Evolutionary conservation across 2,797 vertebrate genomes (phyloP).

Genomic region (Fistularia commersonii): DNA sequence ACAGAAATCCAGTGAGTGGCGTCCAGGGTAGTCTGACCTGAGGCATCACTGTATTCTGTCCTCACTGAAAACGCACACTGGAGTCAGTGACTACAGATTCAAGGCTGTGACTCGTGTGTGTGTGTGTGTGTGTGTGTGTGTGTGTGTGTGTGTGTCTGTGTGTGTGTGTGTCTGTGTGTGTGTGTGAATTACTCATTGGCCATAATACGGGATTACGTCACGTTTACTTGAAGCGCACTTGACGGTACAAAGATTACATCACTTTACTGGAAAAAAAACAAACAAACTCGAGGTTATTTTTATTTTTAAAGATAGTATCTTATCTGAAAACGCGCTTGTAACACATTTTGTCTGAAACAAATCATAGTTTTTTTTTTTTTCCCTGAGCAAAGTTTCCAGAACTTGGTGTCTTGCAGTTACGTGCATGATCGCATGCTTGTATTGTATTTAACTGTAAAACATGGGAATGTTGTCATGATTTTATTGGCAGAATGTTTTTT

Average conservation of each 20-base stretch:
- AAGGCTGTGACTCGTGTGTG: not conserved
- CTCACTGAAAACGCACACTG: no score
- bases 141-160: not conserved
- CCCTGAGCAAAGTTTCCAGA: no score
- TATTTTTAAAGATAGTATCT: not conserved
- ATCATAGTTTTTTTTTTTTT: no score
- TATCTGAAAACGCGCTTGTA: no score
- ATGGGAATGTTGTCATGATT: not conserved
- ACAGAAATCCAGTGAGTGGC: conserved; percentile 16
- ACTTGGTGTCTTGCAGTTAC: no score
- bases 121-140: not conserved
- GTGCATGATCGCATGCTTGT: no score
- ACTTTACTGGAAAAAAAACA: conserved; percentile 9
- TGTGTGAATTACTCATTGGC: conserved; percentile 31
- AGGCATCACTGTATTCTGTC: no score
- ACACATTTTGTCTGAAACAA: no score
- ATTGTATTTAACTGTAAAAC: not conserved
- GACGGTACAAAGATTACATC: conserved; percentile 19
- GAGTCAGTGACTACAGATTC: not conserved
- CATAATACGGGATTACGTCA: conserved; percentile 58
- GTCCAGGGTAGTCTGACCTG: no score
- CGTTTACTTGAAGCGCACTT: conserved; percentile 18
- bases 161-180: not conserved
- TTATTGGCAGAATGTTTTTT: not conserved
- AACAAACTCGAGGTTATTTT: not conserved